Conservation (phyloP, 2,888 invertebrate genomes). For the Troides aeacus region DNA sequence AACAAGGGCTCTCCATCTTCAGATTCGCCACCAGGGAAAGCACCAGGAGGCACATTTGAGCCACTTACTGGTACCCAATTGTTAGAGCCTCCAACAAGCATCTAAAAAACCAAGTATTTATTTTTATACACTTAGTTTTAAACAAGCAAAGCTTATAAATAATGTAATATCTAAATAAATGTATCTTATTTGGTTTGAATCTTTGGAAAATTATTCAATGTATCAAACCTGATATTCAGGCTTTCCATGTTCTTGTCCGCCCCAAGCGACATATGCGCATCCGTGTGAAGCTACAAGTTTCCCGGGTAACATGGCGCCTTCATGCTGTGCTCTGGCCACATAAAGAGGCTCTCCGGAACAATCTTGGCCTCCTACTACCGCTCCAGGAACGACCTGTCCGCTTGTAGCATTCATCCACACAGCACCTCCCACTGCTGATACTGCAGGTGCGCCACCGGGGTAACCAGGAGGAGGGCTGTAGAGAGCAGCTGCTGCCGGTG, state of each 20-base stretch:
- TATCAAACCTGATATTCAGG: constrained; percentile 84
- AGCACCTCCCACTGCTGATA: constrained; percentile 41
- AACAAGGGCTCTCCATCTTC: constrained; percentile 90
- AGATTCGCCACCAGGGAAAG: constrained; percentile 85
- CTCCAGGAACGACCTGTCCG: constrained; percentile 85
- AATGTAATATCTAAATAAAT: background rate
- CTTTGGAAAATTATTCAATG: background rate
- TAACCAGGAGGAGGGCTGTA: constrained; percentile 59
- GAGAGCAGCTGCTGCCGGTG: constrained; percentile 60
- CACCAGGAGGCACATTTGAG: constrained; percentile 86
- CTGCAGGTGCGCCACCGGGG: constrained; percentile 35
- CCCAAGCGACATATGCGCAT: constrained; percentile 89
- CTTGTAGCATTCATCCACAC: constrained; percentile 81
- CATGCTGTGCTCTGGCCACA: constrained; percentile 87
- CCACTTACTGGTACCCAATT: constrained; percentile 86
- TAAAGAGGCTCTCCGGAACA: constrained; percentile 80
- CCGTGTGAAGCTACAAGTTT: constrained; percentile 89
- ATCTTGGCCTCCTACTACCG: constrained; percentile 83
- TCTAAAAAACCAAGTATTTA: constrained; percentile 44
- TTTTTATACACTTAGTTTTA: background rate
- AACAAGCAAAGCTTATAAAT: background rate
- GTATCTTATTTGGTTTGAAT: background rate
- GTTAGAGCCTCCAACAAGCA: constrained; percentile 80
- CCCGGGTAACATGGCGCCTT: constrained; percentile 90
- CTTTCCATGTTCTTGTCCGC: constrained; percentile 88